Evolutionary conservation across 35 echinoderm and acorn worm species (phyloP), one percentile per base, ranked within the genome.

Genomic region (Ophiothrix spiculata): DNA sequence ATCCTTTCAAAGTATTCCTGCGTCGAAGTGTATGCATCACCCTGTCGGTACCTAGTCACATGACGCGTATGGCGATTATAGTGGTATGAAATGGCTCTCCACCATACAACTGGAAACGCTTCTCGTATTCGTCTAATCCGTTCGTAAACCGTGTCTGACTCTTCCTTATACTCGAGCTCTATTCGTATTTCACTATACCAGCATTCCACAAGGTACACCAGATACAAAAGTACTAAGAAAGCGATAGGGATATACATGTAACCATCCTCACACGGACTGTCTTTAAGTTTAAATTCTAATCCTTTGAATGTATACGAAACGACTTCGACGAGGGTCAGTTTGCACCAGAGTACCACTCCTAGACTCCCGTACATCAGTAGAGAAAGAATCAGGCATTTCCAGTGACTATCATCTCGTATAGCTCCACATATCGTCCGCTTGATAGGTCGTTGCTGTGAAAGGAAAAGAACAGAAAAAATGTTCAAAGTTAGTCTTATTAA

Each of bases 171-270:
- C 16, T 88, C 82, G n/a, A 99, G 88, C 73, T 90, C 96, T 28
- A 99, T 87, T n/a, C 96, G 60, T 36, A 90, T 91, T 34, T 99
- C 88, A 75, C 96, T 91, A 84, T 99, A 90, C 96, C 96, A 99
- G 46, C 96, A 99, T 78, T 99, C 96, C 36, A 99, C 82, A 2
- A 99, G 49, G 86, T 99, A 99, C 33, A 99, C 96, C 21, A 94
- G 39, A 81, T 99, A 99, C 8, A 99, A 77, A 19, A 99, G 83
- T 21, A 93, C 86, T n/a, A 99, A 83, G 80, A 99, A 99, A 25
- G 92, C 92, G 15, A 93, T 89, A 11, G 96, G 96, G 36, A 99
- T 99, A 79, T 94, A 99, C 31, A 89, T 86, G 64, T 99, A 99
- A 1, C 96, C 96, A 76, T 99, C 96, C 36, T 93, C 85, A 36